Percentiles rank a stretch among this genome's conserved stretches.
phyloP scores from a whole-genome alignment of 1,140 invertebrate species.

The Drosophila nigrodunni region DNA sequence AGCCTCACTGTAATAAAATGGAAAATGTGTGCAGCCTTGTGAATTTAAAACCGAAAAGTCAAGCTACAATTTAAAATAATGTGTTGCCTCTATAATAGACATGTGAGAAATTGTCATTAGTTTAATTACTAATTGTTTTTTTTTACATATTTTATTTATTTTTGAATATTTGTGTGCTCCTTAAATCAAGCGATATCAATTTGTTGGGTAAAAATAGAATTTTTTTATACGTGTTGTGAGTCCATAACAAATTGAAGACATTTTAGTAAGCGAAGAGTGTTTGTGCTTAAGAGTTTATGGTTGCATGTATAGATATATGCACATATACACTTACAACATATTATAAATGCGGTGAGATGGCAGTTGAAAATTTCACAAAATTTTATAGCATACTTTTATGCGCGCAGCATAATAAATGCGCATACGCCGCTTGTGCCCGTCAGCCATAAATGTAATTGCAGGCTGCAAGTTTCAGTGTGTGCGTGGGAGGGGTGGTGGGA shows the following conservation, averaged over 20 bases:
- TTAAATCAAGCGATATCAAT: no score
- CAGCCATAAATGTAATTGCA: slow-evolving; percentile 49
- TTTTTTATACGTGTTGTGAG: not conserved
- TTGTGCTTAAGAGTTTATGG: slow-evolving; percentile 1
- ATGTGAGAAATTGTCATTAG: no score
- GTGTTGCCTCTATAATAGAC: no score
- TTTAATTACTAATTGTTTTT: no score
- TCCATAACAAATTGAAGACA: not conserved
- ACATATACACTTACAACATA: not conserved
- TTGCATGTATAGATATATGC: not conserved
- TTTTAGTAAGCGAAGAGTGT: not conserved
- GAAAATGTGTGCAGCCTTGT: no score
- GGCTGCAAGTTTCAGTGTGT: slow-evolving; percentile 19
- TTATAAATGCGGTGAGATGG: slow-evolving; percentile 13
- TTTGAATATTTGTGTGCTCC: no score
- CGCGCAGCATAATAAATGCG: slow-evolving; percentile 48
- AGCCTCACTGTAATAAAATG: no score
- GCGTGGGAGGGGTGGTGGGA: slow-evolving; percentile 1
- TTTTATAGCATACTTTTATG: slow-evolving; percentile 69
- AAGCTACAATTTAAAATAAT: no score
- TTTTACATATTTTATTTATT: no score
- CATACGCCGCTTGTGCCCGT: slow-evolving; percentile 50
- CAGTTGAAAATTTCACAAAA: slow-evolving; percentile 38
- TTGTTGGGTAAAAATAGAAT: no score
- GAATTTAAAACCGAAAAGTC: no score